Percentiles rank a stretch among this genome's conserved stretches.
Evolutionary conservation across 2,888 invertebrate species (phyloP).

Genomic region (Willowsia nigromaculata): DNA sequence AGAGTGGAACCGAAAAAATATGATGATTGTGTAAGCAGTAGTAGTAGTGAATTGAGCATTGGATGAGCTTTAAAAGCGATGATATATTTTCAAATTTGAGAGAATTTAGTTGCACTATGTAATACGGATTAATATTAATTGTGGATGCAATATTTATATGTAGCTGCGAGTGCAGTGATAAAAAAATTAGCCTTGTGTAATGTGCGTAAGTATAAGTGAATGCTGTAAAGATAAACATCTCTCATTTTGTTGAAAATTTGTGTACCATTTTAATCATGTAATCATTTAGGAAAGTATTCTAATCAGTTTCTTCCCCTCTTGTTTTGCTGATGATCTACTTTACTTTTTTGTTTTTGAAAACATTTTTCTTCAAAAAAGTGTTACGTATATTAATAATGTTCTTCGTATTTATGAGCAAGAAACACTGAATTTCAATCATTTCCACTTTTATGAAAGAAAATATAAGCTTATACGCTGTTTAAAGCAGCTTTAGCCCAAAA

Average conservation of each 20-base stretch:
- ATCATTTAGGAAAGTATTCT: constrained; percentile 61
- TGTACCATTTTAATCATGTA: constrained; percentile 47
- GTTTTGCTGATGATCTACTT: constrained; percentile 31
- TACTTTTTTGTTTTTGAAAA: constrained; percentile 28
- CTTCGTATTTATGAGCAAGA: constrained; percentile 31
- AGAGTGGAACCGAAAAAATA: constrained; percentile 58
- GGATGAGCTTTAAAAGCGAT: background rate
- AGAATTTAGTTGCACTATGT: too few species aligned
- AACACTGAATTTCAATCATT: constrained; percentile 27
- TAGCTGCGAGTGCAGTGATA: background rate
- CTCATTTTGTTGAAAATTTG: constrained; percentile 33
- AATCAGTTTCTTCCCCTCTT: constrained; percentile 33
- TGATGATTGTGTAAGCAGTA: constrained; percentile 23
- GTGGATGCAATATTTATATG: background rate
- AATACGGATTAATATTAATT: background rate
- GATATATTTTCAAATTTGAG: background rate
- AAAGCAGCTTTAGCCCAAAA: background rate
- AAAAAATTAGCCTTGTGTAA: constrained; percentile 38
- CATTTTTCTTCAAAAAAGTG: constrained; percentile 49
- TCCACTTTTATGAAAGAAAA: background rate
- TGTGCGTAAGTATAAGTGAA: background rate
- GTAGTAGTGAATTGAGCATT: constrained; percentile 8
- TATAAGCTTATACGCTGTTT: background rate
- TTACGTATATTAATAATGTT: constrained; percentile 45
- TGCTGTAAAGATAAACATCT: constrained; percentile 23